Percentiles rank a stretch among this genome's conserved stretches.
phyloP scores from a whole-genome alignment of 2,888 invertebrate species.

The Drosophila merina region DNA sequence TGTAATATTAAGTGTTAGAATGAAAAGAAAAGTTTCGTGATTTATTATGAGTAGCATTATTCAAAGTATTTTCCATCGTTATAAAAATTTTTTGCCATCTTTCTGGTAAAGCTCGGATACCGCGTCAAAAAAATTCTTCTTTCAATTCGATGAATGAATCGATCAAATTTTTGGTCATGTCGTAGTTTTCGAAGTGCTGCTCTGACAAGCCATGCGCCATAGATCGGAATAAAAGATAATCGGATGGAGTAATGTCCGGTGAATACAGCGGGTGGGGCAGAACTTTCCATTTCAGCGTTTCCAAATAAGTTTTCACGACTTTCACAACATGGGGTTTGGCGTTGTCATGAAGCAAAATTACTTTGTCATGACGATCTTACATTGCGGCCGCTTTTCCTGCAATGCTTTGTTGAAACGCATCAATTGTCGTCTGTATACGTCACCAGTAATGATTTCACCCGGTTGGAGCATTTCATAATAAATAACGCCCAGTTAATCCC shows the following conservation, averaged over 20 bases:
- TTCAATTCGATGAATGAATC: slow-evolving; percentile 4
- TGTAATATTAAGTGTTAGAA: too few relatives aligned
- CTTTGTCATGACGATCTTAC: not conserved
- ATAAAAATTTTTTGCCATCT: slow-evolving; percentile 7
- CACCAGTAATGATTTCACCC: too few relatives aligned
- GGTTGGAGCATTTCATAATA: too few relatives aligned
- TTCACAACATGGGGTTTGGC: not conserved
- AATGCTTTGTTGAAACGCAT: too few relatives aligned
- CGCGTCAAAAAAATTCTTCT: not conserved
- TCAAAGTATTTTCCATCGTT: slow-evolving; percentile 3
- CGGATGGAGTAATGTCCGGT: not conserved
- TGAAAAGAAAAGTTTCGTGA: too few relatives aligned
- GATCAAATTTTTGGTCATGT: slow-evolving; percentile 1
- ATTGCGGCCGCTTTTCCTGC: too few relatives aligned
- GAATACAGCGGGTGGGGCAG: not conserved
- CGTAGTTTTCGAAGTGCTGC: not conserved
- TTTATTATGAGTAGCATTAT: not conserved
- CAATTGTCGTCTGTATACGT: too few relatives aligned
- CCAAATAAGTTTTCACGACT: not conserved
- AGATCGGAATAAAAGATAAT: not conserved
- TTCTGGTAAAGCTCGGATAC: not conserved
- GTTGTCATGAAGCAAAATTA: not conserved
- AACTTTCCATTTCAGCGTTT: slow-evolving; percentile 12
- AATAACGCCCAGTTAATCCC: too few relatives aligned
- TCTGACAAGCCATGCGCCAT: not conserved